Evolutionary conservation across 2,797 vertebrate genomes (phyloP).

Genomic region (Loris lydekkerianus): DNA sequence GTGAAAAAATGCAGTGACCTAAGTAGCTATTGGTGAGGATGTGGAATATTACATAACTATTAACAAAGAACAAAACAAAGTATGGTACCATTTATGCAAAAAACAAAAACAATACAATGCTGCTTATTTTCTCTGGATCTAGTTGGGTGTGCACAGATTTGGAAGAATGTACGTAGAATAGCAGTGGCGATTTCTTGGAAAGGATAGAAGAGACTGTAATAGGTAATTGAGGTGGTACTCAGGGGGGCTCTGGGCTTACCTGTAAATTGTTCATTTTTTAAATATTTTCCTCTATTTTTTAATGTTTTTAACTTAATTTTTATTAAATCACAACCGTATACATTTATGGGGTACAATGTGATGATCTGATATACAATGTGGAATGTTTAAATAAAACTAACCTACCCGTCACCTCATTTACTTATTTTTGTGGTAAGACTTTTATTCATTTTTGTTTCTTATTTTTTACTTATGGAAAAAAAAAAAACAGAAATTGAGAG

Average conservation of each 20-base stretch:
- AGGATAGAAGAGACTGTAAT: background rate
- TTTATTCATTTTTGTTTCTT: background rate
- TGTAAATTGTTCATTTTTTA: background rate
- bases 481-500: conserved; percentile 27
- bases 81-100: background rate
- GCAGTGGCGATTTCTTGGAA: background rate
- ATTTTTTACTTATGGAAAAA: background rate
- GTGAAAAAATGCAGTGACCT: background rate
- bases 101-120: background rate
- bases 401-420: too few species aligned
- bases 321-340: too few species aligned
- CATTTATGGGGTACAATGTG: too few species aligned
- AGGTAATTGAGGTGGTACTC: background rate
- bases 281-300: background rate
- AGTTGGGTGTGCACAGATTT: background rate
- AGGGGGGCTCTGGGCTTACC: background rate
- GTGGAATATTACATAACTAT: background rate
- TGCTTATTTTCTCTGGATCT: background rate
- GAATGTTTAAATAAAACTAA: too few species aligned
- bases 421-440: too few species aligned
- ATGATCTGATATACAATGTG: too few species aligned
- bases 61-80: conserved; percentile 24
- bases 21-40: background rate
- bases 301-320: too few species aligned
- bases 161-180: background rate